Percentiles rank a stretch among this genome's conserved stretches.
Evolutionary conservation across 1,140 invertebrate species (phyloP).

Genomic region (Pachypsylla venusta): DNA sequence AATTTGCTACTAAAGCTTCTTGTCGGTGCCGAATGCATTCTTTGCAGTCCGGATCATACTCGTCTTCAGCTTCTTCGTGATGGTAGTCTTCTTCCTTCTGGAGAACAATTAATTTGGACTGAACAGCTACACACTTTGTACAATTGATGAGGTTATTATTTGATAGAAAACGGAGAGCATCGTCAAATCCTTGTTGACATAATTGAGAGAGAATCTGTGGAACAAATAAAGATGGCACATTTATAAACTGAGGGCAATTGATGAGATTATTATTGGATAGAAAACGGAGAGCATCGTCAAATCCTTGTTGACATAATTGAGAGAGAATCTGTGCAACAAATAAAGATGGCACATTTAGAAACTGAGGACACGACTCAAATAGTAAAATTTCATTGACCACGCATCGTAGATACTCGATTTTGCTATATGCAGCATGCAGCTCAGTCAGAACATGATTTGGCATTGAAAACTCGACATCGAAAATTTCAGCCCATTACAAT

Average conservation of each 20-base stretch:
- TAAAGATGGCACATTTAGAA: background rate
- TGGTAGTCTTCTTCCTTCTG: constrained; percentile 30
- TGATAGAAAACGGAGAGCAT: constrained; percentile 82
- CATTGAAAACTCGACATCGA: no score
- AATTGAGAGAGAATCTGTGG: constrained; percentile 63
- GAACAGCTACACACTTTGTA: constrained; percentile 63
- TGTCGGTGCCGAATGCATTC: constrained; percentile 72
- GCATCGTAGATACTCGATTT: no score
- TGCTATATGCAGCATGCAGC: no score
- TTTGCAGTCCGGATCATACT: constrained; percentile 64
- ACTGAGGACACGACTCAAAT: background rate
- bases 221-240: constrained; percentile 45
- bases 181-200: constrained; percentile 96
- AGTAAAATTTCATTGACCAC: no score
- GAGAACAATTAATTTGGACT: constrained; percentile 62
- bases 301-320: constrained; percentile 94
- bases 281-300: constrained; percentile 88
- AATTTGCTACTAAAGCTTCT: constrained; percentile 70
- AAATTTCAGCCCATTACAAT: no score
- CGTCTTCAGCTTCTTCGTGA: constrained; percentile 43
- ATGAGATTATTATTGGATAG: constrained; percentile 82
- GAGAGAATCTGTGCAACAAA: constrained; percentile 42
- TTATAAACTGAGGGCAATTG: constrained; percentile 65
- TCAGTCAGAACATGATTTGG: no score
- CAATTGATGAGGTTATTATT: constrained; percentile 80